These are phyloP conservation scores for Cephus runcator DNA, from an alignment of 2,888 invertebrate genomes.

Conservation along the genomic window DNA sequence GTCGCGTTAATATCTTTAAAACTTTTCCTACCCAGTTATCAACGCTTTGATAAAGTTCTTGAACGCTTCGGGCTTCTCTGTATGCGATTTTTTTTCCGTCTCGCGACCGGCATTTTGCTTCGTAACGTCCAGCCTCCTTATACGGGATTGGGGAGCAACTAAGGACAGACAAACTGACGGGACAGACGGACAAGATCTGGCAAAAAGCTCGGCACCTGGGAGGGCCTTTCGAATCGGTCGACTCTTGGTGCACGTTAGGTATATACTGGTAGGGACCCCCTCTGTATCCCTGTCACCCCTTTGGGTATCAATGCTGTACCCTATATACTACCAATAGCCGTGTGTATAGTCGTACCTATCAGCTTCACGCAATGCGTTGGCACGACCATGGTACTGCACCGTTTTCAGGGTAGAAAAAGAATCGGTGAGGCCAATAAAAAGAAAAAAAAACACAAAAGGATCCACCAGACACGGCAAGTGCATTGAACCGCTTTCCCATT, in stretches of 20 bases:
- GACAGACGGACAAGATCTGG: constrained; percentile 7
- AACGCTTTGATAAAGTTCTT: not conserved
- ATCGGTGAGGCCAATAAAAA: not conserved
- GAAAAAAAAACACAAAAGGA: constrained; percentile 12
- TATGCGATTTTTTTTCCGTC: constrained; percentile 20
- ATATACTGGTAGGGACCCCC: not conserved
- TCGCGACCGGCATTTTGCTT: constrained; percentile 4
- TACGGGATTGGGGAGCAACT: constrained; percentile 17
- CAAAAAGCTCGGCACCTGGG: constrained; percentile 28
- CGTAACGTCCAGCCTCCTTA: constrained; percentile 16
- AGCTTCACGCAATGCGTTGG: not conserved
- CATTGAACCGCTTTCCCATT: constrained; percentile 44
- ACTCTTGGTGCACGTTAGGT: constrained; percentile 12
- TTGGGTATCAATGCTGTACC: not conserved
- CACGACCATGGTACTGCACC: not conserved
- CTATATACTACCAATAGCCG: not conserved
- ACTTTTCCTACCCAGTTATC: constrained; percentile 1
- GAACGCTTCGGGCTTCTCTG: constrained; percentile 6
- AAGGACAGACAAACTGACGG: constrained; percentile 2
- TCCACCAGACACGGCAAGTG: constrained; percentile 27
- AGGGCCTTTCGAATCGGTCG: constrained; percentile 15
- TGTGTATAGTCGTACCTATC: not conserved
- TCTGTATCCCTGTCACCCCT: too few species aligned
- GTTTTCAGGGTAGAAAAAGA: not conserved
- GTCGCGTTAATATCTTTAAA: not conserved